Evolutionary conservation across 1,140 invertebrate species (phyloP).

Genomic region (Papilio glaucus): DNA sequence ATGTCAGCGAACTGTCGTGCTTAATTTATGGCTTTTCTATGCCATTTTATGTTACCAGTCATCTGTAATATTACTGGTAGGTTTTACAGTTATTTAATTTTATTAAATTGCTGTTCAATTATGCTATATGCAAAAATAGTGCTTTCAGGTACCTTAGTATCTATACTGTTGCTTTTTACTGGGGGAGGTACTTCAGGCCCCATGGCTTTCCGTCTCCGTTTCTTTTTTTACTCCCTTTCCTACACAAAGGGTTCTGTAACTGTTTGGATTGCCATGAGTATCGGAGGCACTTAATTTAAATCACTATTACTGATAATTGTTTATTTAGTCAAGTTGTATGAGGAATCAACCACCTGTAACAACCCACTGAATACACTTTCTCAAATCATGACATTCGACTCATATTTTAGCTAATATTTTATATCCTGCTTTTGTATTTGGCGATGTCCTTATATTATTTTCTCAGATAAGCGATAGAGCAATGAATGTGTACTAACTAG

Average conservation of each 20-base stretch:
- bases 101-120: background rate
- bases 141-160: background rate
- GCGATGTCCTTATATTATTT: constrained; percentile 38
- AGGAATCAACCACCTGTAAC: background rate
- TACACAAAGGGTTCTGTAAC: background rate
- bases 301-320: background rate
- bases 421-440: background rate
- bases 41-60: background rate
- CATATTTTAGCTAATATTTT: background rate
- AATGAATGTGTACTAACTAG: constrained; percentile 81
- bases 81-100: too few species aligned
- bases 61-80: background rate
- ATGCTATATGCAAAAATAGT: background rate
- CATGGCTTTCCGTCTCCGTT: too few species aligned
- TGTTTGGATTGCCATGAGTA: background rate
- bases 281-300: background rate
- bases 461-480: constrained; percentile 59
- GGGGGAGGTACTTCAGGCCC: too few species aligned
- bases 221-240: background rate
- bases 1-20: constrained; percentile 3
- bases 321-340: background rate
- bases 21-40: constrained; percentile 20
- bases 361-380: background rate
- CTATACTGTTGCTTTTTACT: too few species aligned
- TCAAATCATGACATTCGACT: background rate